Percentiles rank a stretch among this genome's conserved stretches.
These are phyloP conservation scores for Dolichopus griseipennis DNA, from an alignment of 2,888 invertebrate species.

Conservation along the genomic window DNA sequence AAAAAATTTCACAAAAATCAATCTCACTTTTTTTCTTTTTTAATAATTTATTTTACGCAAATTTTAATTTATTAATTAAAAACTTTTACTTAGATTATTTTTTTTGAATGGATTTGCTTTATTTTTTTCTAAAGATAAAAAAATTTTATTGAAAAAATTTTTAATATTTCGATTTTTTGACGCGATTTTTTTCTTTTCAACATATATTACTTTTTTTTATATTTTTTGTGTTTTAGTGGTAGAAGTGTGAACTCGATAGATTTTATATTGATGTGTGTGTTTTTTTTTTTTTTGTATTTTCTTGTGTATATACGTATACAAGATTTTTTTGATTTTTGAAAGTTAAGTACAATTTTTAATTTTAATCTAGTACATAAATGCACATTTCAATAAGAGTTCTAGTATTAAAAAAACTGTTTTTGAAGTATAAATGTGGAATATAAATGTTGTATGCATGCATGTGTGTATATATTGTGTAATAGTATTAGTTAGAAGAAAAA, in stretches of 20 bases:
- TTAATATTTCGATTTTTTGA: conserved; percentile 23
- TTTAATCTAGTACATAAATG: not conserved
- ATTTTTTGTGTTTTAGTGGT: too few species aligned
- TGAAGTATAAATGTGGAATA: conserved; percentile 1
- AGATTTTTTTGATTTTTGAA: not conserved
- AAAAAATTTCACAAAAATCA: not conserved
- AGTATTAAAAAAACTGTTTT: conserved; percentile 2
- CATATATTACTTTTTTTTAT: too few species aligned
- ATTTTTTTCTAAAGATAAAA: not conserved
- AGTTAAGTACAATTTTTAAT: not conserved
- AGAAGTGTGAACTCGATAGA: conserved; percentile 4
- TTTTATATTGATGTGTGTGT: not conserved
- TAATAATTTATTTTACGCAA: not conserved
- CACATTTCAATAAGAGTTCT: too few species aligned
- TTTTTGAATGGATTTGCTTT: not conserved
- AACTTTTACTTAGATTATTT: conserved; percentile 4
- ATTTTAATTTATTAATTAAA: not conserved
- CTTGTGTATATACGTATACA: not conserved
- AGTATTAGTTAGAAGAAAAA: not conserved
- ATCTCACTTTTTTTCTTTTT: not conserved
- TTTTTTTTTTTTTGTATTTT: too few species aligned
- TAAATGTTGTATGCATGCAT: too few species aligned
- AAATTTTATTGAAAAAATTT: not conserved
- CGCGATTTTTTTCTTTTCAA: conserved; percentile 33
- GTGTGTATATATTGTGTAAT: too few species aligned